Conservation (phyloP, 2,797 vertebrate species). For the Rallus crepitans region DNA sequence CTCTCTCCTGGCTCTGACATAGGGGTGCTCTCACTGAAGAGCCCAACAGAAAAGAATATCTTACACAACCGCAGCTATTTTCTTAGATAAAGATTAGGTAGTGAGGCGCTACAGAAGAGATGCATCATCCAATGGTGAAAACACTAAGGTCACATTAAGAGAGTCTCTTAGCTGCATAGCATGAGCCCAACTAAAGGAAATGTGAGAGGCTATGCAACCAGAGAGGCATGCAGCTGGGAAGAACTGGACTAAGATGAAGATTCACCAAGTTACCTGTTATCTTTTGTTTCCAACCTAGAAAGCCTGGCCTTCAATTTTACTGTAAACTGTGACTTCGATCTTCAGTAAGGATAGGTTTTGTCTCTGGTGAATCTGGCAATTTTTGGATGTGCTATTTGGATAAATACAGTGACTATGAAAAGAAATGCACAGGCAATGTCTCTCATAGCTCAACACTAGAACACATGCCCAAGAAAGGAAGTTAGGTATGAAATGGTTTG, state of each 20-base stretch:
- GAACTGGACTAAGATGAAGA: not conserved
- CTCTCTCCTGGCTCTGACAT: not conserved
- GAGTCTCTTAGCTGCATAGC: not conserved
- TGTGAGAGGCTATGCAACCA: not conserved
- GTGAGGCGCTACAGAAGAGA: not conserved
- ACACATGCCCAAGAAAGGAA: not conserved
- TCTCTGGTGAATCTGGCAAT: not conserved
- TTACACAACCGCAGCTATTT: not conserved
- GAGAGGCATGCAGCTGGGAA: not conserved
- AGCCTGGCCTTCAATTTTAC: not conserved
- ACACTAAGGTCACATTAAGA: fast-evolving
- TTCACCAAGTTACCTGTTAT: not conserved
- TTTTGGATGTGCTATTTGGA: not conserved
- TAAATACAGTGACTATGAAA: not conserved
- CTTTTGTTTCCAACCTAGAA: not conserved
- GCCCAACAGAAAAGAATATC: not conserved
- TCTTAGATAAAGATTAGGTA: not conserved
- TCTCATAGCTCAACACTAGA: not conserved
- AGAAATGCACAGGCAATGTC: not conserved
- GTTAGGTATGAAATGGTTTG: not conserved
- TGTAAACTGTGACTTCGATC: not conserved
- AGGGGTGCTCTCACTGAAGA: not conserved
- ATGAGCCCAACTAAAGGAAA: not conserved
- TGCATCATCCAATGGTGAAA: not conserved
- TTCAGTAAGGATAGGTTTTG: not conserved